phyloP scores from a whole-genome alignment of 2,888 invertebrate species.

The Tetheella fluctuosa region DNA sequence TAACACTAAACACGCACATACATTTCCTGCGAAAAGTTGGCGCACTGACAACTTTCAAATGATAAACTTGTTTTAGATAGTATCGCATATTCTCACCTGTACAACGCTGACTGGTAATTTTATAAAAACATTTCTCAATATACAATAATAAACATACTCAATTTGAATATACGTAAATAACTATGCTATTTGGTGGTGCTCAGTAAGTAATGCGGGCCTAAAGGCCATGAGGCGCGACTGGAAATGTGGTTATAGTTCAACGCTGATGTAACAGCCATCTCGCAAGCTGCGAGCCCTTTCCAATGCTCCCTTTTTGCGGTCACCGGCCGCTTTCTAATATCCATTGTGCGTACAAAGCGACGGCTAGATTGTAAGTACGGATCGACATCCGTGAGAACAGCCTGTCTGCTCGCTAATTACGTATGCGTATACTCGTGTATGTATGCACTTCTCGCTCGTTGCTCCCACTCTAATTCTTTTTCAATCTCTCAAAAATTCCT shows the following conservation, averaged over 20 bases:
- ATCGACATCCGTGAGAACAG: constrained; percentile 77
- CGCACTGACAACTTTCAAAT: constrained; percentile 23
- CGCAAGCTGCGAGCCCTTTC: constrained; percentile 74
- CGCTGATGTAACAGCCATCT: constrained; percentile 77
- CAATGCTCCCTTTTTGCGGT: constrained; percentile 80
- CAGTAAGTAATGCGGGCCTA: constrained; percentile 17
- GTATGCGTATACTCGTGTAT: constrained; percentile 47
- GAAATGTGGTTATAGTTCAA: constrained; percentile 58
- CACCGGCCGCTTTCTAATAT: constrained; percentile 79
- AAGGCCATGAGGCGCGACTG: constrained; percentile 44
- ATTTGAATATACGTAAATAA: background rate
- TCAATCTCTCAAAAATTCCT: constrained; percentile 2
- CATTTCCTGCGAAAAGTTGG: constrained; percentile 24
- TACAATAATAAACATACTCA: background rate
- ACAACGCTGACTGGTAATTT: background rate
- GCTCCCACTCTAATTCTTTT: constrained; percentile 16
- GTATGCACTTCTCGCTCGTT: constrained; percentile 28
- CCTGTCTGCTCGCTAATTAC: constrained; percentile 53
- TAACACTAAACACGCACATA: constrained; percentile 9
- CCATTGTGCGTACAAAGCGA: constrained; percentile 72
- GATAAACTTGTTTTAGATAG: constrained; percentile 15
- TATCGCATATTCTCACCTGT: background rate
- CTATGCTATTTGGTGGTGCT: background rate
- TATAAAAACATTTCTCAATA: background rate
- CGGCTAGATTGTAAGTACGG: constrained; percentile 61